Base-by-base conservation (phyloP, 2,113 vertebrate species). In the Eulemur rufifrons region DNA sequence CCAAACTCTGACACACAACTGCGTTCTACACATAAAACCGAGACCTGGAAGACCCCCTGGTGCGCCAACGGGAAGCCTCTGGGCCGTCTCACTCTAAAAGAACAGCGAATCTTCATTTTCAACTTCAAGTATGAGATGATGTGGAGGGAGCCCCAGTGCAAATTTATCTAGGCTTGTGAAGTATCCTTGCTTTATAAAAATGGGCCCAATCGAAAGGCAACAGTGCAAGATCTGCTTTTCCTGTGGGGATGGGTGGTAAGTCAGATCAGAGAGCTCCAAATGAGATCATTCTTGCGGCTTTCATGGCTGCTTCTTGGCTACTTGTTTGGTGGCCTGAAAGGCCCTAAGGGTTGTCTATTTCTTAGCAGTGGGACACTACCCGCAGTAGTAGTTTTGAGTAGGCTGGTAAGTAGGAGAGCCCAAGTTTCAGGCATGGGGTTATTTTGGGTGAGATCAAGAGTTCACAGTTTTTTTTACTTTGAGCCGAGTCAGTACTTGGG, bases 391-490 rank as follows among this genome's bases (percentile, higher is more conserved):
- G 96, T 97, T 98, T 97, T 97, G 91, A 97, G 95, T 96, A 95
- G 94, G 96, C 50, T 89, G 96, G 63, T 85, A 94, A 61, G 80
- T 63, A 93, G 84, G 52, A 93, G 91, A 92, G 92, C 91, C 95
- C 96, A 94, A 93, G 93, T 96, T 98, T 97, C 97, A 98, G 94
- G 95, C 91, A 92, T 92, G 96, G 97, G 95, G 95, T 97, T 97
- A 97, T 97, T 98, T 97, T 66, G 95, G 95, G 95, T 97, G 95
- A 97, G 95, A 97, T 87, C 92, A 96, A 91, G 82, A 69, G 94
- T 97, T 98, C 97, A 98, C 97, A 95, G 97, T 98, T 98, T 98
- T 98, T 96, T 98, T 97, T 95, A 95, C 97, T 89, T 89, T 91
- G 91, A 96, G 96, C 82, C 64, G 68, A 97, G 85, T 96, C 81